Evolutionary conservation across 2,888 invertebrate genomes (phyloP), one percentile per base, ranked within the genome.

Genomic region (Himalopsyche anomala): DNA sequence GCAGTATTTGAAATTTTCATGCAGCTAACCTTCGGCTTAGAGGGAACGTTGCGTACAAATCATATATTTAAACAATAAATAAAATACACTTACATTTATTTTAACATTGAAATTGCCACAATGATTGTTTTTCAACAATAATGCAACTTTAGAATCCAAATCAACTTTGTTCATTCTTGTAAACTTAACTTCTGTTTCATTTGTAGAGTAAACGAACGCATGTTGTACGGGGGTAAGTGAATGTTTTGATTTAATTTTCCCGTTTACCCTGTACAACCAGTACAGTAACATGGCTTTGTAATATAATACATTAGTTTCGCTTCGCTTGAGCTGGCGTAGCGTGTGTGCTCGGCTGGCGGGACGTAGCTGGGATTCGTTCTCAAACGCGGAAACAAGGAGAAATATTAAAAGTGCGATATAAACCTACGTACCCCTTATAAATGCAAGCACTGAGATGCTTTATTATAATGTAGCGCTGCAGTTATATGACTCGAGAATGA

Each of bases 241-340:
- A 74, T 4, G n/a, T 38, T 74, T 74, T 74, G 74, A 74, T 74
- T 74, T 74, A 74, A 74, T 74, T 74, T 74, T 74, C 38, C 38
- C 74, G 74, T 36, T 74, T 74, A 74, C 74, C 74, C 74, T 74
- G 74, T 74, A 74, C 28, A 74, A 12, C 28, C 74, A 74, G 74
- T 36, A 80, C 28, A 17, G 38, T n/a, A 36, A 42, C 80, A 45
- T 38, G 42, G 81, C 81, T 56, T 40, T 56, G 81, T 85, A 85
- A 85, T 85, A 85, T 83, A 85, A 85, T 83, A 74, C 86, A 86
- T 86, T 86, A 86, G 81, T 84, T 86, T 81, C 81, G 69, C 69
- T 28, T 42, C 81, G 84, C 81, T 45, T 40, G 81, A 55, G 42
- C 40, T 55, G 36, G 74, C 11, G 74, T 74, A 74, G 74, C 74